Evolutionary conservation across 2,797 vertebrate species (phyloP).

Genomic region (Etheostoma nigrum): DNA sequence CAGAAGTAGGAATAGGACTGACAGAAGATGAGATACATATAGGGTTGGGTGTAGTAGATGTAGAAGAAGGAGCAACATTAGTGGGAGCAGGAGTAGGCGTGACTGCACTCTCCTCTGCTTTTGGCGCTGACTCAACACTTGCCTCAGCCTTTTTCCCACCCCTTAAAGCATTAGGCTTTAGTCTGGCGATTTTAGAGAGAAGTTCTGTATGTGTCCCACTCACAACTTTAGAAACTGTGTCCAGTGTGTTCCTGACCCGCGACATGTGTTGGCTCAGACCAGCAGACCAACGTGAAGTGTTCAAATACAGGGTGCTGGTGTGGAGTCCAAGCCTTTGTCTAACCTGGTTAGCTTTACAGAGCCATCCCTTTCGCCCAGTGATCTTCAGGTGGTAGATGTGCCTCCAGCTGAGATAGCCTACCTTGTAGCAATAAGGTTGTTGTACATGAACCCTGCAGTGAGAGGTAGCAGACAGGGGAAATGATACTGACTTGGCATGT

Average conservation of each 20-base stretch:
- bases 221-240: constrained; percentile 93
- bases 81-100: constrained; percentile 2
- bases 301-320: constrained; percentile 83
- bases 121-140: constrained; percentile 48
- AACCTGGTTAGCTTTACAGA: constrained; percentile 59
- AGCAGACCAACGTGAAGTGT: constrained; percentile 87
- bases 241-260: constrained; percentile 91
- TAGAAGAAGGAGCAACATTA: constrained; percentile 30
- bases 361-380: constrained; percentile 71
- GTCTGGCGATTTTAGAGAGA: constrained; percentile 88
- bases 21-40: constrained; percentile 26
- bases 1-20: constrained; percentile 31
- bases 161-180: constrained; percentile 85
- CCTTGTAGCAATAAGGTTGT: constrained; percentile 50
- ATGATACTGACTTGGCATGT: constrained; percentile 77
- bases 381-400: constrained; percentile 75
- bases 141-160: constrained; percentile 73
- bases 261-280: constrained; percentile 90
- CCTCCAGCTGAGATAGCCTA: constrained; percentile 62
- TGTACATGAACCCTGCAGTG: constrained; percentile 80
- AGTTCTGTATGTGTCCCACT: constrained; percentile 91
- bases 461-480: constrained; percentile 74
- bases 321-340: constrained; percentile 76
- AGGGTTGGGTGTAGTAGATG: constrained; percentile 32
- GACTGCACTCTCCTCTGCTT: constrained; percentile 46